These are phyloP conservation scores for Nematopogon swammerdamellus DNA, from an alignment of 2,888 invertebrate genomes.

Conservation along the genomic window DNA sequence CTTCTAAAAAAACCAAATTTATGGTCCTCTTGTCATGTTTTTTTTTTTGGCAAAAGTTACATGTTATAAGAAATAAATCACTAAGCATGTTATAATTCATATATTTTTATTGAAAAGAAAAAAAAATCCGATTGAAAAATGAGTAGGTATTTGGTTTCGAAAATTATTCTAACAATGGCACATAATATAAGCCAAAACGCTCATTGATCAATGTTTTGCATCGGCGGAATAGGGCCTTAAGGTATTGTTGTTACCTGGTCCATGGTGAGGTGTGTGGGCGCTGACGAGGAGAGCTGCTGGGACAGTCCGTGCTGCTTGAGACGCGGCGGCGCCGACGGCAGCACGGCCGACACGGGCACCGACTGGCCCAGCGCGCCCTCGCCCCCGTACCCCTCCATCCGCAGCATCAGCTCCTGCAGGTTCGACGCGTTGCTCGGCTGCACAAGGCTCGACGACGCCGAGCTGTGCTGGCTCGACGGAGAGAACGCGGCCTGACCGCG, in stretches of 20 bases:
- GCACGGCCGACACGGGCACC: conserved; percentile 56
- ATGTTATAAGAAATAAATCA: no score
- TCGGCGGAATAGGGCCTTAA: no score
- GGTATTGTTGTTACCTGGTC: conserved; percentile 51
- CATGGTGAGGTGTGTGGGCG: conserved; percentile 78
- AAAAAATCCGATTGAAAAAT: no score
- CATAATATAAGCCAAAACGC: no score
- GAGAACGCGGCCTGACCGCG: conserved; percentile 56
- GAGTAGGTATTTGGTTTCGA: no score
- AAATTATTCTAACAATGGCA: no score
- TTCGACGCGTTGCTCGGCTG: conserved; percentile 23
- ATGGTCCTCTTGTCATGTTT: no score
- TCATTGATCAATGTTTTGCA: no score
- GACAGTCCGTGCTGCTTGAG: conserved; percentile 35
- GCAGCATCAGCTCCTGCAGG: conserved; percentile 66
- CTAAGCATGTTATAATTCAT: no score
- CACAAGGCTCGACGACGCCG: conserved; percentile 46
- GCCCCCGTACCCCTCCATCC: conserved; percentile 57
- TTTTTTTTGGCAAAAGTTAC: no score
- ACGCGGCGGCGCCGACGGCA: conserved; percentile 40
- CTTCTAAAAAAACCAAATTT: no score
- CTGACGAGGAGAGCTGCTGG: conserved; percentile 79
- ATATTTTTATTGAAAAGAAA: no score
- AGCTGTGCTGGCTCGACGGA: conserved; percentile 65
- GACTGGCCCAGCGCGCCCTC: conserved; percentile 61